Evolutionary conservation across 2,888 invertebrate genomes (phyloP).

Genomic region (Folsomia candida): DNA sequence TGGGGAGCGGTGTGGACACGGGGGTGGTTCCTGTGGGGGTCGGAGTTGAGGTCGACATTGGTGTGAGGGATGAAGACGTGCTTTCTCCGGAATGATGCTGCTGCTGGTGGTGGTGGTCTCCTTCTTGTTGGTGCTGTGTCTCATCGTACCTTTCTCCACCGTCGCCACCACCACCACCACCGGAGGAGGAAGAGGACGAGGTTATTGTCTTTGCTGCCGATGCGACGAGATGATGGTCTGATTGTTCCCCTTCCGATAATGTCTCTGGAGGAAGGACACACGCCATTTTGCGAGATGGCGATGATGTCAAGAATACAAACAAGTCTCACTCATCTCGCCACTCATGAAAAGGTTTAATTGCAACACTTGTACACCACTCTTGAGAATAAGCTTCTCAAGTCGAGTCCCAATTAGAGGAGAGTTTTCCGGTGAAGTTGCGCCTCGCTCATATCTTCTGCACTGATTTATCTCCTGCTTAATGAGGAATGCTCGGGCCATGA

Average conservation of each 20-base stretch:
- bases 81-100: not conserved
- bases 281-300: slow-evolving; percentile 30
- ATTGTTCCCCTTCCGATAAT: slow-evolving; percentile 39
- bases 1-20: slow-evolving; percentile 6
- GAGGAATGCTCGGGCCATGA: not conserved
- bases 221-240: slow-evolving; percentile 22
- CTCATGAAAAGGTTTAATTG: not conserved
- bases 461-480: not conserved
- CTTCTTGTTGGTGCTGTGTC: not conserved
- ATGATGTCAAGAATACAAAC: not conserved
- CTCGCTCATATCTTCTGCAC: not conserved
- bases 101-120: not conserved
- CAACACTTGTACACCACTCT: not conserved
- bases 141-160: not conserved
- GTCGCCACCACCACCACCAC: not conserved
- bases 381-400: not conserved
- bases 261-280: slow-evolving; percentile 39
- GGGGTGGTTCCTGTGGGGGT: slow-evolving; percentile 19
- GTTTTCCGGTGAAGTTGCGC: not conserved
- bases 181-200: not conserved
- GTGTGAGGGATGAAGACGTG: not conserved
- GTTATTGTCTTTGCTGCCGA: slow-evolving; percentile 16
- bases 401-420: not conserved
- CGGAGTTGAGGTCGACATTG: slow-evolving; percentile 7
- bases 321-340: not conserved